These are phyloP conservation scores for Brachyalestes nurse DNA, from an alignment of 2,797 vertebrate species.

Conservation along the genomic window DNA sequence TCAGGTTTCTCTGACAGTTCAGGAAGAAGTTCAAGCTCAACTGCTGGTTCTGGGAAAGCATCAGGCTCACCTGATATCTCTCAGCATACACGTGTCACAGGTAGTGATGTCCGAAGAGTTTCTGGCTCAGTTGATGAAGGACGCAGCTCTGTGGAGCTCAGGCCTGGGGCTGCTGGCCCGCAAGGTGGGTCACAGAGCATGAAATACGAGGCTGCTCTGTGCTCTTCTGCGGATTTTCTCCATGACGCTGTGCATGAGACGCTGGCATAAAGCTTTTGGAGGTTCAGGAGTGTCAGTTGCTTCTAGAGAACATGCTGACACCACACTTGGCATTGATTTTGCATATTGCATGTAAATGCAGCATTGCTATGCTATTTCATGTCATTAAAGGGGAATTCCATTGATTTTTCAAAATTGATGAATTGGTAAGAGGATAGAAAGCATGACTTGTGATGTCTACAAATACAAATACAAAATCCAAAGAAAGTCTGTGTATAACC, in stretches of 20 bases:
- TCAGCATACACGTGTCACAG: background rate
- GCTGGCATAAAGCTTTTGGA: conserved; percentile 33
- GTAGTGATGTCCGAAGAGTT: background rate
- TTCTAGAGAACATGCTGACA: background rate
- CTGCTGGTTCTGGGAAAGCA: conserved; percentile 4
- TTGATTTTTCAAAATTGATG: background rate
- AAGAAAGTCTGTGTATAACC: no score
- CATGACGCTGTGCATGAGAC: conserved; percentile 51
- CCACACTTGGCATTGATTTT: conserved; percentile 12
- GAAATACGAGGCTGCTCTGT: conserved; percentile 19
- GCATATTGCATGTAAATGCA: conserved; percentile 47
- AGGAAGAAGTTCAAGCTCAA: conserved; percentile 15
- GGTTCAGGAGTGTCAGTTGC: conserved; percentile 11
- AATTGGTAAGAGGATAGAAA: no score
- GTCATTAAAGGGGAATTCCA: background rate
- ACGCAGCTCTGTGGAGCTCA: conserved; percentile 59
- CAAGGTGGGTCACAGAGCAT: conserved; percentile 65
- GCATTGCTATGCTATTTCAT: conserved; percentile 22
- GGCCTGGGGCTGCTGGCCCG: conserved; percentile 52
- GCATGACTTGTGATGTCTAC: no score
- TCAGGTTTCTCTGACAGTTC: conserved; percentile 16
- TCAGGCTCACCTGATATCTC: conserved; percentile 23
- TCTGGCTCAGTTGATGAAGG: conserved; percentile 58
- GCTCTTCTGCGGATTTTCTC: conserved; percentile 36
- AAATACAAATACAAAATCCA: no score